phyloP scores from a whole-genome alignment of 1,140 invertebrate genomes.

The Drosophila kanapiae region DNA sequence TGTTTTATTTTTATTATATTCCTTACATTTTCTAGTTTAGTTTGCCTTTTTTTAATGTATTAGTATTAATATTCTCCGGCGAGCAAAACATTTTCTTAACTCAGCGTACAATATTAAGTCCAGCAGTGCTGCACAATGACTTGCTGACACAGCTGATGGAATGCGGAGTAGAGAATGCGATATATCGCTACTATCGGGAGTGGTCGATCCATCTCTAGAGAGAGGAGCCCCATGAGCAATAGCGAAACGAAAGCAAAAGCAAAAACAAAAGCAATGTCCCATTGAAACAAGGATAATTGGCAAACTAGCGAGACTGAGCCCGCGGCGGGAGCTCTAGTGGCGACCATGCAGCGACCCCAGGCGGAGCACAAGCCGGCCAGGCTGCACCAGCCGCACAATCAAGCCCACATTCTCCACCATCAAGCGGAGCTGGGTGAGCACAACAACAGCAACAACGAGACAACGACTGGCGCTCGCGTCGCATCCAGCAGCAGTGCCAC shows the following conservation, averaged over 20 bases:
- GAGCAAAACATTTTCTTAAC: too few species aligned
- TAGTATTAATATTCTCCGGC: too few species aligned
- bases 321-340: slow-evolving; percentile 9
- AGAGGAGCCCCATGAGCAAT: slow-evolving; percentile 16
- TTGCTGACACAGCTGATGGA: not conserved
- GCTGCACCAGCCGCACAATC: slow-evolving; percentile 22
- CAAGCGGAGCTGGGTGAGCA: slow-evolving; percentile 42
- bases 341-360: slow-evolving; percentile 59
- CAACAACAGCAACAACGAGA: slow-evolving; percentile 43
- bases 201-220: not conserved
- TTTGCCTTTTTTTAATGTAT: too few species aligned
- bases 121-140: slow-evolving; percentile 3
- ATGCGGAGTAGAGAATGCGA: not conserved
- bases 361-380: slow-evolving; percentile 53
- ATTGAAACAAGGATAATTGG: slow-evolving; percentile 8
- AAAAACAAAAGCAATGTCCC: slow-evolving; percentile 11
- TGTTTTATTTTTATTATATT: too few species aligned
- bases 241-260: slow-evolving; percentile 19
- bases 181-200: slow-evolving; percentile 7
- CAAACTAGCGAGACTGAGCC: slow-evolving; percentile 8
- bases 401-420: slow-evolving; percentile 18
- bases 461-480: slow-evolving; percentile 30
- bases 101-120: too few species aligned
- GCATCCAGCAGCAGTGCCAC: slow-evolving; percentile 55
- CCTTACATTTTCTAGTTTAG: too few species aligned